These are phyloP conservation scores for Holcopasites calliopsidis DNA, from an alignment of 1,140 invertebrate species.

Conservation along the genomic window DNA sequence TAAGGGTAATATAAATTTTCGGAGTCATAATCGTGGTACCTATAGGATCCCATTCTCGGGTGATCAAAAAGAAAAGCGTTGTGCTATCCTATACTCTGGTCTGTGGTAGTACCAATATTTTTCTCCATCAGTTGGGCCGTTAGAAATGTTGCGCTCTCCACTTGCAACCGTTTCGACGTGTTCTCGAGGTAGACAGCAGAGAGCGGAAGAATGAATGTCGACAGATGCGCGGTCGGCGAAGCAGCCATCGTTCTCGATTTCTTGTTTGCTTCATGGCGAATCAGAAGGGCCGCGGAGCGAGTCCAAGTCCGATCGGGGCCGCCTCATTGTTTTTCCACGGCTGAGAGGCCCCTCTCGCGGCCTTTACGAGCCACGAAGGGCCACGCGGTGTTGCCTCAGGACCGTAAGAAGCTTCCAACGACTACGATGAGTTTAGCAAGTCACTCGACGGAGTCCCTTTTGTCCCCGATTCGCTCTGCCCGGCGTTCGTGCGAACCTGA, in stretches of 20 bases:
- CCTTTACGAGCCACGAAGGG: slow-evolving; percentile 62
- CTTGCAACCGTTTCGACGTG: too few relatives aligned
- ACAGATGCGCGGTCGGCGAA: slow-evolving; percentile 36
- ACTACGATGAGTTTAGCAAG: slow-evolving; percentile 64
- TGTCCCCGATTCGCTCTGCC: slow-evolving; percentile 74
- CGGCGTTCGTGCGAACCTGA: slow-evolving; percentile 51
- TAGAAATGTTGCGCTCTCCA: too few relatives aligned
- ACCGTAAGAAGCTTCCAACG: slow-evolving; percentile 62
- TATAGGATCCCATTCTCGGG: too few relatives aligned
- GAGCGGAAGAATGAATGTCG: slow-evolving; percentile 25
- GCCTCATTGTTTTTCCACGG: slow-evolving; percentile 72
- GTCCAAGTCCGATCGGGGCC: slow-evolving; percentile 62
- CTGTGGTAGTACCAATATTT: too few relatives aligned
- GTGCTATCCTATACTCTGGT: too few relatives aligned
- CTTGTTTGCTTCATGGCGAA: slow-evolving; percentile 71
- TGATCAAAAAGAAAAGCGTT: too few relatives aligned
- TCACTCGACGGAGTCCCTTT: slow-evolving; percentile 63
- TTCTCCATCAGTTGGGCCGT: too few relatives aligned
- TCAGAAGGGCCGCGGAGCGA: slow-evolving; percentile 66
- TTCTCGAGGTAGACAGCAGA: neutral
- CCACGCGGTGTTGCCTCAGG: slow-evolving; percentile 44
- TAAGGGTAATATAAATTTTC: too few relatives aligned
- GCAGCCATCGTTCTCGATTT: slow-evolving; percentile 65
- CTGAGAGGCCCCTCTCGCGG: slow-evolving; percentile 51
- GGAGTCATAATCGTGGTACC: too few relatives aligned